Conservation (phyloP, 2,113 vertebrate species). For the Pachycephala philippinensis region DNA sequence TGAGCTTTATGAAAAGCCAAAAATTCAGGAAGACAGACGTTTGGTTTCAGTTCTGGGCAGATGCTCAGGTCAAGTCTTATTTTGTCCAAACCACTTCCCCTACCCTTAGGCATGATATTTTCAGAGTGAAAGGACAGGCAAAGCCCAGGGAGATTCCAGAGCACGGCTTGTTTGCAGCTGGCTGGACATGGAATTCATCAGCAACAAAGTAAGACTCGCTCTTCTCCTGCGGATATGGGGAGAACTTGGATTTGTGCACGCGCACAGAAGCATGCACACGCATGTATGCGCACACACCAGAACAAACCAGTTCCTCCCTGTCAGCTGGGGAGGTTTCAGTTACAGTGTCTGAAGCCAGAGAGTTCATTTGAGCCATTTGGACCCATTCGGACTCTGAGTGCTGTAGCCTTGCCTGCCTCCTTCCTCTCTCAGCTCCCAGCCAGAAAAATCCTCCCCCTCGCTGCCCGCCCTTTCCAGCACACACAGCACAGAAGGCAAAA, state of each 20-base stretch:
- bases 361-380: not conserved
- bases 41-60: slow-evolving; percentile 51
- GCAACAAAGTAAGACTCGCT: not conserved
- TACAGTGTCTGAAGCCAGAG: slow-evolving; percentile 12
- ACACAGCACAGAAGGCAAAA: slow-evolving; percentile 14
- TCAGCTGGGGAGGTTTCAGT: slow-evolving; percentile 15
- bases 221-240: not conserved
- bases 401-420: not conserved
- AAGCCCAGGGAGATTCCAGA: slow-evolving; percentile 48
- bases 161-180: slow-evolving; percentile 24
- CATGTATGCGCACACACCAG: not conserved
- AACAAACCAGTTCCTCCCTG: slow-evolving; percentile 36
- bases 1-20: slow-evolving; percentile 19
- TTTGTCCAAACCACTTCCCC: slow-evolving; percentile 59
- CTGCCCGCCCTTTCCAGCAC: not conserved
- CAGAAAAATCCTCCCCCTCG: slow-evolving; percentile 25
- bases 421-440: slow-evolving; percentile 7
- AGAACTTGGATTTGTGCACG: not conserved
- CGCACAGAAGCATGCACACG: not conserved
- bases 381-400: not conserved
- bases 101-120: slow-evolving; percentile 9
- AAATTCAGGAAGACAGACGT: not conserved
- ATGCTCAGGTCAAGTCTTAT: slow-evolving; percentile 47
- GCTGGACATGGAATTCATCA: slow-evolving; percentile 4
- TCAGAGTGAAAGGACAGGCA: slow-evolving; percentile 43